A percentile compares a stretch with the other conserved stretches of the same genome.
phyloP scores from a whole-genome alignment of 2,888 invertebrate genomes.

The Germaria angustata region DNA sequence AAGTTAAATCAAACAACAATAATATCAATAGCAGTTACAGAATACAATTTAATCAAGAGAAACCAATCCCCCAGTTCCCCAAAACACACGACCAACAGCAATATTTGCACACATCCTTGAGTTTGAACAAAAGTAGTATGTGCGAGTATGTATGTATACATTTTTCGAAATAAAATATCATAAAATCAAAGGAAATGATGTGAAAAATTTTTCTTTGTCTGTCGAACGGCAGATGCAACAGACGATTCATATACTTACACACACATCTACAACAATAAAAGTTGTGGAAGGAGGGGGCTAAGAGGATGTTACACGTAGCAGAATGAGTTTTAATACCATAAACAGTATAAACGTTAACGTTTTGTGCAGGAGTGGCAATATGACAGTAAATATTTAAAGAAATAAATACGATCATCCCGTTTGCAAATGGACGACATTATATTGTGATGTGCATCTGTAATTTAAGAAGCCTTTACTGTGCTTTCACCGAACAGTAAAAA shows the following conservation, averaged over 20 bases:
- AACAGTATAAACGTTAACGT: constrained; percentile 29
- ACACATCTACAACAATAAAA: neutral
- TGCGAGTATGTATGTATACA: too few species aligned
- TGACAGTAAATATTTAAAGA: constrained; percentile 10
- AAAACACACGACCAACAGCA: too few species aligned
- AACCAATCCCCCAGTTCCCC: too few species aligned
- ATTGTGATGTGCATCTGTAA: neutral
- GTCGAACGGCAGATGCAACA: constrained; percentile 14
- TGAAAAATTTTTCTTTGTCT: constrained; percentile 18
- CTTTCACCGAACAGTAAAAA: neutral
- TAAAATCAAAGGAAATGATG: constrained; percentile 53
- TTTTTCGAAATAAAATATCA: constrained; percentile 51
- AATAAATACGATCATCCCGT: neutral
- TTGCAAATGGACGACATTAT: neutral
- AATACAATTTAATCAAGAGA: too few species aligned
- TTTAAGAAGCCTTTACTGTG: constrained; percentile 4
- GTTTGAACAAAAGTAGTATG: constrained; percentile 38
- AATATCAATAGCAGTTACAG: too few species aligned
- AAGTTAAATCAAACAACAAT: too few species aligned
- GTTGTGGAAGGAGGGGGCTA: too few species aligned
- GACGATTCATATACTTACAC: neutral
- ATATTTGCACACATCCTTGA: too few species aligned
- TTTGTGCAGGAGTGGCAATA: neutral
- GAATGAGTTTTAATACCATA: neutral
- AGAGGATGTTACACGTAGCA: neutral